Conservation (phyloP, 2,113 vertebrate genomes). For the Sciurus niger region DNA sequence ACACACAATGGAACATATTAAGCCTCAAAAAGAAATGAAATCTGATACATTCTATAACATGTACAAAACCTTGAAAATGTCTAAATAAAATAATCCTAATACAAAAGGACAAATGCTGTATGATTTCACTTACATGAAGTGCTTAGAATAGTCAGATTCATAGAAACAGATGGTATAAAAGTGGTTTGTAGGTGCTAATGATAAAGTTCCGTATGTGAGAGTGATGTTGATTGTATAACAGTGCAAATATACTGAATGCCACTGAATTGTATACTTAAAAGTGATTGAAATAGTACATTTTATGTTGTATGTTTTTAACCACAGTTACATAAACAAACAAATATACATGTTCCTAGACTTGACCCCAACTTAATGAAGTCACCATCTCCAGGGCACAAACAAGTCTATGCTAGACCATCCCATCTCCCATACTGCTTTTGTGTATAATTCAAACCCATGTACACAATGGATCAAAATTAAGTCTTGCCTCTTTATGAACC, state of each 20-base stretch:
- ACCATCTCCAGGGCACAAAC: not conserved
- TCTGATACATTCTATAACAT: not conserved
- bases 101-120: not conserved
- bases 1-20: not conserved
- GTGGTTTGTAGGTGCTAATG: not conserved
- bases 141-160: not conserved
- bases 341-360: not conserved
- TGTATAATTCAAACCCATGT: slow-evolving; percentile 12
- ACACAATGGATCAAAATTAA: not conserved
- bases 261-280: not conserved
- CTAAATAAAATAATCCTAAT: not conserved
- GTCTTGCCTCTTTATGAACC: slow-evolving; percentile 18
- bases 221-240: not conserved
- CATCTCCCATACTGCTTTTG: not conserved
- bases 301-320: not conserved
- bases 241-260: not conserved
- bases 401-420: not conserved
- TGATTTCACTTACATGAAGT: not conserved
- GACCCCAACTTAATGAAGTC: not conserved
- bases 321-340: not conserved
- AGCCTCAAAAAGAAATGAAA: slow-evolving; percentile 30
- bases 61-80: not conserved
- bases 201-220: not conserved
- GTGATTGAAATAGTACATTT: not conserved
- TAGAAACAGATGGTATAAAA: not conserved